A percentile compares a stretch with the other conserved stretches of the same genome.
These are phyloP conservation scores for Cylloceria caligata DNA, from an alignment of 2,888 invertebrate species.

Conservation along the genomic window DNA sequence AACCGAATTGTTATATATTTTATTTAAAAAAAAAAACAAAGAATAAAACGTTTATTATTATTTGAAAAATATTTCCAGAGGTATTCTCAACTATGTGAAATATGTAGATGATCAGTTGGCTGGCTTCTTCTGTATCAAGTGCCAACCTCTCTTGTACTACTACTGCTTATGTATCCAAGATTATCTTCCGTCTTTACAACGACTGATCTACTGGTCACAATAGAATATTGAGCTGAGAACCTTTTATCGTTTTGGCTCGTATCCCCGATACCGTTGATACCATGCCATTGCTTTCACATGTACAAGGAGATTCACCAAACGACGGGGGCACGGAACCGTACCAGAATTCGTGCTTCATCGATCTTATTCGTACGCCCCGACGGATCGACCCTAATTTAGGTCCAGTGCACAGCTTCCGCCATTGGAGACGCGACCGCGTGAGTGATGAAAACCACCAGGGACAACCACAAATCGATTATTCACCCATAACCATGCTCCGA, in stretches of 20 bases:
- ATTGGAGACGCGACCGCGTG: slow-evolving; percentile 63
- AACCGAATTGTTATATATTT: no score
- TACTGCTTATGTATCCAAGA: not conserved
- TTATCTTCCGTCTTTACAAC: not conserved
- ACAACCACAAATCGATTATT: slow-evolving; percentile 64
- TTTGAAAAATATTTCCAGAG: no score
- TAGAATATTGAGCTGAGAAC: not conserved
- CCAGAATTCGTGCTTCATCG: slow-evolving; percentile 68
- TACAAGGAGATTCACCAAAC: slow-evolving; percentile 25
- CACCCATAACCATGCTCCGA: slow-evolving; percentile 36
- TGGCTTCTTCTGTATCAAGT: not conserved
- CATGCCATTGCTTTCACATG: slow-evolving; percentile 24
- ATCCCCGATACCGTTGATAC: slow-evolving; percentile 14
- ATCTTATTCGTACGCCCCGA: slow-evolving; percentile 71
- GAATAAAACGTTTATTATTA: no score
- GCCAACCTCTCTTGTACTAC: not conserved
- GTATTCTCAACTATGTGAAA: no score
- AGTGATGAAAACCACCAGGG: slow-evolving; percentile 63
- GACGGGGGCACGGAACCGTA: slow-evolving; percentile 36
- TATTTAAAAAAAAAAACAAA: no score
- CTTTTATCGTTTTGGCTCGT: slow-evolving; percentile 17
- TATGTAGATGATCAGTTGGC: no score
- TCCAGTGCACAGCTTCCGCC: slow-evolving; percentile 63
- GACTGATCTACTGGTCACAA: not conserved
- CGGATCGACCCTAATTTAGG: slow-evolving; percentile 71